phyloP scores from a whole-genome alignment of 2,797 vertebrate genomes.

The Malacoctenus gilli region DNA sequence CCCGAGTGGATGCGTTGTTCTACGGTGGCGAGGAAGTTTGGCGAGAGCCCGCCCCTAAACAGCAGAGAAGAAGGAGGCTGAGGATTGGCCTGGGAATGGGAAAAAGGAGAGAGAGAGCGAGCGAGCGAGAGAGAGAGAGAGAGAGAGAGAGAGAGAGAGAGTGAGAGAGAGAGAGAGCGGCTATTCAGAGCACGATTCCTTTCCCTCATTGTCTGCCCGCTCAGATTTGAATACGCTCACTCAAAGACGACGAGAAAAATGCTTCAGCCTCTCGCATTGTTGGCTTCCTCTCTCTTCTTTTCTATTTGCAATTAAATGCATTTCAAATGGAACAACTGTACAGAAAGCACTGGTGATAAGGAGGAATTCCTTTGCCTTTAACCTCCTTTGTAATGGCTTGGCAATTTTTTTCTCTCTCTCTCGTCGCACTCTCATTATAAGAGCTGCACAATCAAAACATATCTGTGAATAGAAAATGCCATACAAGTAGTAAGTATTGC shows the following conservation, averaged over 20 bases:
- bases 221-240: constrained; percentile 82
- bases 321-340: constrained; percentile 88
- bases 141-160: constrained; percentile 74
- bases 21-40: constrained; percentile 65
- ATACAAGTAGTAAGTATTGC: constrained; percentile 79
- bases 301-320: constrained; percentile 90
- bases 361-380: constrained; percentile 81
- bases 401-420: constrained; percentile 79
- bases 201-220: constrained; percentile 81
- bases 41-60: constrained; percentile 69
- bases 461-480: constrained; percentile 79
- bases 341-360: constrained; percentile 85
- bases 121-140: constrained; percentile 74
- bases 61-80: constrained; percentile 63
- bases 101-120: constrained; percentile 73
- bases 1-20: constrained; percentile 72
- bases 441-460: constrained; percentile 81
- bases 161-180: constrained; percentile 74
- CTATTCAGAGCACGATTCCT: constrained; percentile 84
- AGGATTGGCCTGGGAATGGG: constrained; percentile 78
- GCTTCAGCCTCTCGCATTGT: constrained; percentile 82
- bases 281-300: constrained; percentile 81
- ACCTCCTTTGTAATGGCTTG: constrained; percentile 81
- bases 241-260: constrained; percentile 82
- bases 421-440: constrained; percentile 76